Conservation (phyloP, 2,888 invertebrate genomes). For the Drosophila subsilvestris region DNA sequence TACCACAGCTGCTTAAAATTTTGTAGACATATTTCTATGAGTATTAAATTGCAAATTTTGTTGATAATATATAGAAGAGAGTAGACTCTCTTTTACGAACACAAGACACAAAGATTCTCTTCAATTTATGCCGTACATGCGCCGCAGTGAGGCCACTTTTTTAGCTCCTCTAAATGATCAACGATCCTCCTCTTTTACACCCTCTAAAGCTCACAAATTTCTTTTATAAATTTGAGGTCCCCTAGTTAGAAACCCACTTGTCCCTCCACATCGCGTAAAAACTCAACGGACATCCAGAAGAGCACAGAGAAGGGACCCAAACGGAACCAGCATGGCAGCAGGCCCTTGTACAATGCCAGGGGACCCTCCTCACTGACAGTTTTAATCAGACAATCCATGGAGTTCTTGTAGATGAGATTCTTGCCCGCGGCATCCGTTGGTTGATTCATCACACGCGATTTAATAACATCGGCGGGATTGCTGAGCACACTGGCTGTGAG, state of each 20-base stretch:
- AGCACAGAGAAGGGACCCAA: constrained; percentile 96
- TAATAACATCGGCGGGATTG: constrained; percentile 61
- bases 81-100: too few relatives aligned
- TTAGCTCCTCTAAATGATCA: too few relatives aligned
- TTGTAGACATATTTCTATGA: too few relatives aligned
- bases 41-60: too few relatives aligned
- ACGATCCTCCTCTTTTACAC: constrained; percentile 29
- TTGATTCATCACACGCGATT: constrained; percentile 61
- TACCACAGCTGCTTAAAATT: too few relatives aligned
- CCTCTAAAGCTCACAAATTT: background rate
- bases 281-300: constrained; percentile 95
- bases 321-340: constrained; percentile 94
- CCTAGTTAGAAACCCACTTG: constrained; percentile 79
- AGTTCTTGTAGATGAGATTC: constrained; percentile 88
- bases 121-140: too few relatives aligned
- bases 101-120: too few relatives aligned
- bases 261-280: constrained; percentile 87
- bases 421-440: constrained; percentile 73
- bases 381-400: constrained; percentile 91
- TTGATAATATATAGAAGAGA: too few relatives aligned
- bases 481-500: constrained; percentile 53
- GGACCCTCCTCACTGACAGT: constrained; percentile 93
- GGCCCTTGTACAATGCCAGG: constrained; percentile 93
- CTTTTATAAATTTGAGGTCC: background rate
- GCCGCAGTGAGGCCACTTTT: too few relatives aligned